Base-by-base conservation (phyloP, 1,140 invertebrate genomes). In the Brachionus rotundiformis region DNA sequence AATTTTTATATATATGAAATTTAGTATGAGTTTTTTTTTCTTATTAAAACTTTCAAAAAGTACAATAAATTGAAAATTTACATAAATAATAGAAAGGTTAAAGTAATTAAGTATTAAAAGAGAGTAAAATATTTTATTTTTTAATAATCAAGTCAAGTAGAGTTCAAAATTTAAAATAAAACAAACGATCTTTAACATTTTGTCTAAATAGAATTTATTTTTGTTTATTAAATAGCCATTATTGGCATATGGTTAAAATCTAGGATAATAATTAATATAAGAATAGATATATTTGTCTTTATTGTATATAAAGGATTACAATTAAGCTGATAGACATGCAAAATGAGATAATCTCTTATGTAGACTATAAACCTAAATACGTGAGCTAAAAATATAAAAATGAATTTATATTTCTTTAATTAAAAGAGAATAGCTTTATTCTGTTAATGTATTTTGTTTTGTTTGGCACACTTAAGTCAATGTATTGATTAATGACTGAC, bases 271-370 rank as follows among this genome's bases (percentile, higher is more conserved):
- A n/a, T 36, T 3, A 36, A 36, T 36, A 36, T 36, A 54, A 19
- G 47, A 54, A 54, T 54, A 54, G 47, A 54, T 54, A 19, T 54
- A 54, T 54, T 54, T 54, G n/a, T 16, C 61, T 63, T 31, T 29
- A 63, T 63, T 63, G 25, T 33, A 63, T 29, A 13, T 63, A 63
- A 63, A 33, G 27, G 61, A 63, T 33, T 63, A 63, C 59, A 63
- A 29, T 13, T 63, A 63, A 63, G 29, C 25, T n/a, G 25, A 63
- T 29, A 29, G 61, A 63, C 61, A 29, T 63, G n/a, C 3, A 63
- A 29, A 63, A 63, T 63, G 61, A 33, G 61, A 63, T 63, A 63
- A 63, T 63, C 61, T 63, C 25, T 54, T 63, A 29, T 16, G 29
- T 27, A 31, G 6, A 54, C 47, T 54, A 54, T 54, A 54, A 54